phyloP scores from a whole-genome alignment of 2,888 invertebrate genomes.

The Leuctra nigra region DNA sequence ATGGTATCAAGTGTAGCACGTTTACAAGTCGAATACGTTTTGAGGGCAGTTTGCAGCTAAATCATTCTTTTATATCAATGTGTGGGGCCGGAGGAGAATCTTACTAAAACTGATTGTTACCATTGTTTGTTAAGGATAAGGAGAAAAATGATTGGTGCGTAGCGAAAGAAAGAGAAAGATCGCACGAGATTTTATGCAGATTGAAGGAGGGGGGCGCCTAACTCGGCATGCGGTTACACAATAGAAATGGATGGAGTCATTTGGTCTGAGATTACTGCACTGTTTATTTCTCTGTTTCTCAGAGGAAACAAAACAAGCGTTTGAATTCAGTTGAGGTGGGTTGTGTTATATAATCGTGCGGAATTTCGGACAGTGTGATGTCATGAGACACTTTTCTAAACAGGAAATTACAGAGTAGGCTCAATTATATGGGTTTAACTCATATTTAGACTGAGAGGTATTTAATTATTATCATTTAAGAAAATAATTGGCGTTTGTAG shows the following conservation, averaged over 20 bases:
- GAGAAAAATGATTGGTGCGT: slow-evolving; percentile 19
- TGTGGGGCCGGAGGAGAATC: background rate
- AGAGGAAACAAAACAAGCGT: background rate
- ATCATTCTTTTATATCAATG: slow-evolving; percentile 12
- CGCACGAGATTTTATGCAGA: slow-evolving; percentile 7
- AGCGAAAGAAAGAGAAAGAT: slow-evolving; percentile 17
- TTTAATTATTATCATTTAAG: too few relatives aligned
- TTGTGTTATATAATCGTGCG: too few relatives aligned
- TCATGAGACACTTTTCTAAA: too few relatives aligned
- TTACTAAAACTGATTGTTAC: slow-evolving; percentile 14
- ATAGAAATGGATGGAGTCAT: background rate
- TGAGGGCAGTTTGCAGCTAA: background rate
- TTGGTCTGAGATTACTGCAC: background rate
- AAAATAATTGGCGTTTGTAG: too few relatives aligned
- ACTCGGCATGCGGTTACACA: background rate
- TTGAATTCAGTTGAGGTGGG: too few relatives aligned
- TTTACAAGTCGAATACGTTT: background rate
- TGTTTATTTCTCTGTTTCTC: background rate
- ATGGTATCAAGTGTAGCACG: background rate
- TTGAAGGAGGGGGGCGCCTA: background rate
- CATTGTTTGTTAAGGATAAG: slow-evolving; percentile 20
- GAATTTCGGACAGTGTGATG: too few relatives aligned
- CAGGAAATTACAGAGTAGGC: too few relatives aligned
- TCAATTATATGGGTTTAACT: too few relatives aligned
- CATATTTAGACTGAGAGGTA: too few relatives aligned